A percentile compares a stretch with the other conserved stretches of the same genome.
Evolutionary conservation across 1,140 invertebrate genomes (phyloP).

Genomic region (Eumeta japonica): DNA sequence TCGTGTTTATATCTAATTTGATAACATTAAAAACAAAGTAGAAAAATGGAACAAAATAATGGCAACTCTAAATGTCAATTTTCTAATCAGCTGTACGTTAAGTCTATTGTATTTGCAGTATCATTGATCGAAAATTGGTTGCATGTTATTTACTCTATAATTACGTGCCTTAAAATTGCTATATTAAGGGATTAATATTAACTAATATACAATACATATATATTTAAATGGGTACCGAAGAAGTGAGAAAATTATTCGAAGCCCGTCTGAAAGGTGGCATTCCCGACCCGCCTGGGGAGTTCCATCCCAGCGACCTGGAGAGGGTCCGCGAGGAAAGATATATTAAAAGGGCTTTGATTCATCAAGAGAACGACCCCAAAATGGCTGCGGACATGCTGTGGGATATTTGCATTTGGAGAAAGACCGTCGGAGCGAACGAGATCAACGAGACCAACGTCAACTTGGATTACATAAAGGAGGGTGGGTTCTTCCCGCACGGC

Average conservation of each 20-base stretch:
- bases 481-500: conserved; percentile 72
- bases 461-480: conserved; percentile 72
- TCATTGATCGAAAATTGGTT: too few species aligned
- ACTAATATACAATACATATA: too few species aligned
- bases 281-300: conserved; percentile 24
- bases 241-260: conserved; percentile 32
- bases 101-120: too few species aligned
- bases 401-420: conserved; percentile 81
- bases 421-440: conserved; percentile 76
- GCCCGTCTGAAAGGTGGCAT: conserved; percentile 26
- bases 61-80: too few species aligned
- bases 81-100: too few species aligned
- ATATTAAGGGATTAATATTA: too few species aligned
- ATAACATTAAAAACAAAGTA: too few species aligned
- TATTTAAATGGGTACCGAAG: conserved; percentile 25
- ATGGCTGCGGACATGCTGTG: conserved; percentile 73
- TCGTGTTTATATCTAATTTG: too few species aligned
- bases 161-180: too few species aligned
- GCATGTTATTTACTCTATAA: too few species aligned
- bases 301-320: conserved; percentile 42
- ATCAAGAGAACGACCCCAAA: conserved; percentile 32
- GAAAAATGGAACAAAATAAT: too few species aligned
- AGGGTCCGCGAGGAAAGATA: conserved; percentile 46
- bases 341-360: conserved; percentile 33
- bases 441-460: conserved; percentile 67